Conservation (phyloP, 2,888 invertebrate species). For the Tethea ocularis region DNA sequence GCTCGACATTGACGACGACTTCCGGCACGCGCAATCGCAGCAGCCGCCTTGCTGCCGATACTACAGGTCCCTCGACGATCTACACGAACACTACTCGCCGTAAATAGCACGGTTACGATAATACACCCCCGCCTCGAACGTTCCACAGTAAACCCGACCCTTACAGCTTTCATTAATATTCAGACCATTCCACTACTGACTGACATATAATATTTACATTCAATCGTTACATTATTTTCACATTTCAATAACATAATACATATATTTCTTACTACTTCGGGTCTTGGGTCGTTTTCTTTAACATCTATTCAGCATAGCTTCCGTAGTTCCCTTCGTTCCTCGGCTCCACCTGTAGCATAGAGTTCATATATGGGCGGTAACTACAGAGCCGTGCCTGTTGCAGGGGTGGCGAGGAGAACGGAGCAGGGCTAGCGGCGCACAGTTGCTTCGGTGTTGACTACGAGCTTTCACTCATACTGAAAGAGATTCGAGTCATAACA, state of each 20-base stretch:
- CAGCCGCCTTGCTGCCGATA: constrained; percentile 90
- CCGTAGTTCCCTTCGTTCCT: constrained; percentile 78
- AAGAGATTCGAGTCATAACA: constrained; percentile 96
- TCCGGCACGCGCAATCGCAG: constrained; percentile 91
- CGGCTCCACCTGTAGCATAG: constrained; percentile 77
- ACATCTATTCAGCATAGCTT: constrained; percentile 70
- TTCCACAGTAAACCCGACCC: constrained; percentile 79
- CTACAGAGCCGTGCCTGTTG: constrained; percentile 71
- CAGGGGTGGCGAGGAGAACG: constrained; percentile 85
- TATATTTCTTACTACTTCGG: constrained; percentile 50
- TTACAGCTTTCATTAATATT: constrained; percentile 54
- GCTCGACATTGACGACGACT: constrained; percentile 98
- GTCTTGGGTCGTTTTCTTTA: constrained; percentile 55
- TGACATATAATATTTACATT: constrained; percentile 33
- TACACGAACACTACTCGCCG: constrained; percentile 84
- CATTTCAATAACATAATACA: constrained; percentile 47
- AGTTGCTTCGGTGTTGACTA: constrained; percentile 96
- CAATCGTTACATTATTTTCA: constrained; percentile 32
- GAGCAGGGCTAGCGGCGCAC: constrained; percentile 91
- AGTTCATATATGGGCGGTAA: constrained; percentile 67
- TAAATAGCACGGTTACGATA: constrained; percentile 83
- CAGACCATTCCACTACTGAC: constrained; percentile 26
- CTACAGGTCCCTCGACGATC: constrained; percentile 88
- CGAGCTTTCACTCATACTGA: constrained; percentile 96
- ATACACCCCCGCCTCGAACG: constrained; percentile 77